Evolutionary conservation across 1,140 invertebrate genomes (phyloP).

Genomic region (Caenorhabditis brenneri): DNA sequence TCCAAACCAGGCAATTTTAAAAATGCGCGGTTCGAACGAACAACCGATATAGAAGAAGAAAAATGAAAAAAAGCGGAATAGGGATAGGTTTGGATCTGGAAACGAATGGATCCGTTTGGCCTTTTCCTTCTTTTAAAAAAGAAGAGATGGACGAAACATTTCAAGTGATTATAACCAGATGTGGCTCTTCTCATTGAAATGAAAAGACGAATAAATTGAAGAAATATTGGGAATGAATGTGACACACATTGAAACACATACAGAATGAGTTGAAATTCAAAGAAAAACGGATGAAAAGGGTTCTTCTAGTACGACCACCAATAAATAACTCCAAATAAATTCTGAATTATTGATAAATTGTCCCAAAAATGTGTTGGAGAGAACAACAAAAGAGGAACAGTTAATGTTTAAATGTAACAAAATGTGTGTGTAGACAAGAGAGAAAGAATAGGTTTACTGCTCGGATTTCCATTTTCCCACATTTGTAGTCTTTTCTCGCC

Average conservation of each 20-base stretch:
- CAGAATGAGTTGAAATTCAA: neutral
- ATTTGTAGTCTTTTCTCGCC: neutral
- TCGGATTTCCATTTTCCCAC: neutral
- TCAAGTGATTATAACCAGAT: conserved; percentile 3
- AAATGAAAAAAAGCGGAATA: neutral
- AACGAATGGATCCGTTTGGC: neutral
- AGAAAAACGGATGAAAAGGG: neutral
- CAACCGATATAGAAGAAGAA: neutral
- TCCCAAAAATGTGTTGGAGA: too few species aligned
- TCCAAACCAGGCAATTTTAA: neutral
- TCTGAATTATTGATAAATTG: neutral
- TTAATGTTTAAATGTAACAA: neutral
- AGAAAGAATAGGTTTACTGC: neutral
- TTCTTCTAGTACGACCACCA: neutral
- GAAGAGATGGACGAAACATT: neutral
- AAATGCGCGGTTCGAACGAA: neutral
- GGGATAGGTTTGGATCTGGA: neutral
- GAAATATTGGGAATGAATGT: neutral
- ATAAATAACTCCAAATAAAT: neutral
- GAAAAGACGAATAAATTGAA: neutral
- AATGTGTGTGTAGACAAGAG: too few species aligned
- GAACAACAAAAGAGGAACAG: neutral
- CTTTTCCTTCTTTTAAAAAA: neutral
- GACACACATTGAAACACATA: neutral
- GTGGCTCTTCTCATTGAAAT: neutral